phyloP scores from a whole-genome alignment of 2,888 invertebrate species.

The Caenorhabditis doughertyi region DNA sequence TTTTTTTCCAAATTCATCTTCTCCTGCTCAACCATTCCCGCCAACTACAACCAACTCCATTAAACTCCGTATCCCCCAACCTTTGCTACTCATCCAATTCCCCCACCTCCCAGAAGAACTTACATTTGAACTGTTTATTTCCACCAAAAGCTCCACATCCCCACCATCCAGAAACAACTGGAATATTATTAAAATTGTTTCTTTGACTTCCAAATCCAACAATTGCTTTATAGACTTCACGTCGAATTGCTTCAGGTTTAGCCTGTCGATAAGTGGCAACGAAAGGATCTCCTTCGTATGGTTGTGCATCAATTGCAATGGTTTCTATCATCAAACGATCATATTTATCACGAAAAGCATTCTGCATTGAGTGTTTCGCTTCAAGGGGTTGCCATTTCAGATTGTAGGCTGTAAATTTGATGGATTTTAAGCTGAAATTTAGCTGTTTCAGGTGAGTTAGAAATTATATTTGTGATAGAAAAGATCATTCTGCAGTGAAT shows the following conservation, averaged over 20 bases:
- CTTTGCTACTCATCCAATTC: too few relatives aligned
- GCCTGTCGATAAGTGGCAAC: constrained; percentile 84
- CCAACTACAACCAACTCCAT: too few relatives aligned
- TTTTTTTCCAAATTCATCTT: too few relatives aligned
- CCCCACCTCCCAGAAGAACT: too few relatives aligned
- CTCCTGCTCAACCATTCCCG: too few relatives aligned
- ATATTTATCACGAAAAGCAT: constrained; percentile 75
- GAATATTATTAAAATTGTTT: constrained; percentile 55
- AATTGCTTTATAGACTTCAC: constrained; percentile 90
- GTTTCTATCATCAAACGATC: constrained; percentile 85
- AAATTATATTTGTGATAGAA: too few relatives aligned
- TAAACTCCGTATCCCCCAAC: too few relatives aligned
- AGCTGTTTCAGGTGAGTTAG: too few relatives aligned
- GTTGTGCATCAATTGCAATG: constrained; percentile 92
- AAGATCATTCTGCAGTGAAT: too few relatives aligned
- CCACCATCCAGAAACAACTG: constrained; percentile 94
- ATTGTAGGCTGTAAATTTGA: constrained; percentile 8
- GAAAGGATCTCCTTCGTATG: constrained; percentile 84
- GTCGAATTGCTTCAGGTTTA: background rate
- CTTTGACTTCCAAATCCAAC: constrained; percentile 68
- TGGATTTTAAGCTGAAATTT: too few relatives aligned
- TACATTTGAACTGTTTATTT: constrained; percentile 75
- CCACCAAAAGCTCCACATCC: constrained; percentile 85
- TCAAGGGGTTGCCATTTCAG: constrained; percentile 2
- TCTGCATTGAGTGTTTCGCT: constrained; percentile 5